These are phyloP conservation scores for Brachionus rotundiformis DNA, from an alignment of 1,140 invertebrate genomes.

Conservation along the genomic window DNA sequence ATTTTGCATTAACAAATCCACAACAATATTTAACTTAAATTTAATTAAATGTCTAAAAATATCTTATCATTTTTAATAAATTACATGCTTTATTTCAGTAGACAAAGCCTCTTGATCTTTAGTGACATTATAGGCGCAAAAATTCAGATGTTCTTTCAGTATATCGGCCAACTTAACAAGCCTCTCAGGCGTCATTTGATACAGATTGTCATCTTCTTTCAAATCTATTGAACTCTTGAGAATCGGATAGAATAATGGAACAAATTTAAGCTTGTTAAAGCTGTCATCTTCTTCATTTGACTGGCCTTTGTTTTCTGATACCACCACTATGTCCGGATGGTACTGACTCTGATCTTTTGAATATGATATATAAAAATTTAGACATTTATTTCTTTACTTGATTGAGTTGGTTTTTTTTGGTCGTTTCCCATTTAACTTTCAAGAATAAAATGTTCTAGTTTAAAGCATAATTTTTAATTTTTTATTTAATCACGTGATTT, in stretches of 20 bases:
- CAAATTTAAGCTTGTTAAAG: conserved; percentile 30
- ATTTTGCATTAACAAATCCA: conserved; percentile 41
- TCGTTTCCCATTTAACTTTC: conserved; percentile 36
- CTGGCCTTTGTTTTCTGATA: conserved; percentile 28
- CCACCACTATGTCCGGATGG: conserved; percentile 50
- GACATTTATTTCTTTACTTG: background rate
- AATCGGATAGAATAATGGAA: conserved; percentile 51
- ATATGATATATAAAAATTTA: background rate
- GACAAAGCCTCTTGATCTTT: conserved; percentile 49
- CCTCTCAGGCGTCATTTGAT: background rate
- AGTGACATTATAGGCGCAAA: conserved; percentile 46
- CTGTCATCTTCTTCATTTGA: background rate
- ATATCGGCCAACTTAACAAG: conserved; percentile 18
- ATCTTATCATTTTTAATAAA: background rate
- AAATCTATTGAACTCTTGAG: conserved; percentile 30
- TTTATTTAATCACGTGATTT: background rate
- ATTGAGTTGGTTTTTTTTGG: conserved; percentile 30
- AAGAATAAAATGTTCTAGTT: background rate
- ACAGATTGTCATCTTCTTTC: conserved; percentile 32
- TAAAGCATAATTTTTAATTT: background rate
- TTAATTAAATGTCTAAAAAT: background rate
- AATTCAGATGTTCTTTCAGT: conserved; percentile 32
- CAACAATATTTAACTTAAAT: conserved; percentile 44
- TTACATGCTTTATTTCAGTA: conserved; percentile 49
- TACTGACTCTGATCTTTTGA: conserved; percentile 3